Evolutionary conservation across 2,888 invertebrate genomes (phyloP).

Genomic region (Galerucella calmariensis): DNA sequence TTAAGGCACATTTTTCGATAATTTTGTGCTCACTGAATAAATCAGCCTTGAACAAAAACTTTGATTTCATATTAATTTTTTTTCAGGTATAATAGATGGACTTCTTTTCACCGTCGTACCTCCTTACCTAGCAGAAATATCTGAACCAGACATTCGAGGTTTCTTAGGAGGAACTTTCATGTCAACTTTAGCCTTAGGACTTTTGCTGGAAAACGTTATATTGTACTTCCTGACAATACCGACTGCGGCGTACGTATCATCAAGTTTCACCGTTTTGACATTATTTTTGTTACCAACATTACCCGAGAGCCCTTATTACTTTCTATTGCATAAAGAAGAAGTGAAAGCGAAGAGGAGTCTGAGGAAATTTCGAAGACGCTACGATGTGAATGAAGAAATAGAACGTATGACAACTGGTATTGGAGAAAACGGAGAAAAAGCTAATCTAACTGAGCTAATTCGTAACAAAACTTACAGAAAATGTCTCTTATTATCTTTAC

Average conservation of each 20-base stretch:
- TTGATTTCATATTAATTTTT: background rate
- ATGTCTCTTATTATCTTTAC: constrained; percentile 72
- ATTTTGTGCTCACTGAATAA: too few species aligned
- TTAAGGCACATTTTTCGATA: too few species aligned
- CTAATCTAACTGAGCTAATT: constrained; percentile 68
- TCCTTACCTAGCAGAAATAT: constrained; percentile 71
- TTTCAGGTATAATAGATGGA: constrained; percentile 55
- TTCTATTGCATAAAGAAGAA: constrained; percentile 62
- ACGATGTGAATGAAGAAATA: constrained; percentile 65
- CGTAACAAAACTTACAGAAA: constrained; percentile 69
- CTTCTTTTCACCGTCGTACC: constrained; percentile 65
- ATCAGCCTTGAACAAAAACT: too few species aligned
- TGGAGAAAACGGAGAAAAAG: constrained; percentile 64
- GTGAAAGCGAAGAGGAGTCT: constrained; percentile 66
- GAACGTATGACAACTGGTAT: constrained; percentile 55
- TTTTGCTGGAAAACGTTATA: constrained; percentile 67
- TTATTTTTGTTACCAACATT: constrained; percentile 66
- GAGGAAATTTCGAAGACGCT: constrained; percentile 64
- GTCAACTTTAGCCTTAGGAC: constrained; percentile 67
- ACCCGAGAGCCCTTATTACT: constrained; percentile 71
- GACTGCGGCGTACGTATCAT: constrained; percentile 66
- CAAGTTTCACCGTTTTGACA: constrained; percentile 65
- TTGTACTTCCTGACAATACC: constrained; percentile 66
- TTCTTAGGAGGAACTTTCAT: constrained; percentile 70
- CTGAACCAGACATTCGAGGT: constrained; percentile 69